Conservation (phyloP, 2,797 vertebrate species). For the Pygocentrus nattereri region DNA sequence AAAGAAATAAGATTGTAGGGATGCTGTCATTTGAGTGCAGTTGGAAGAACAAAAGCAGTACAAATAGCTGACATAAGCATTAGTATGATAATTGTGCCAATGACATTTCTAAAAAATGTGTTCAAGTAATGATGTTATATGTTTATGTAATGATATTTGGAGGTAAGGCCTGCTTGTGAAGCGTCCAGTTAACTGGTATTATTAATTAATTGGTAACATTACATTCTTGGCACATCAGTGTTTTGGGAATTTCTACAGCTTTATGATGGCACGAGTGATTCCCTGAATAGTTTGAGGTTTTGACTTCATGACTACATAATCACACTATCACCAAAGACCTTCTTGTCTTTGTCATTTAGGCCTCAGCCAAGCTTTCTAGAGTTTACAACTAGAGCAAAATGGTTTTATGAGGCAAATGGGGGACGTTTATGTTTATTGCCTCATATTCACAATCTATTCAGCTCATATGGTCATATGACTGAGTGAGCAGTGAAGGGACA, state of each 20-base stretch:
- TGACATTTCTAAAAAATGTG: too few species aligned
- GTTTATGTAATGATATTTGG: background rate
- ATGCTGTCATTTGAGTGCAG: background rate
- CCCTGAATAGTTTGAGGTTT: background rate
- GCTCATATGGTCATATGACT: background rate
- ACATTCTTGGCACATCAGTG: background rate
- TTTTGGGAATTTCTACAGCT: background rate
- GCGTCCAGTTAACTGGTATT: too few species aligned
- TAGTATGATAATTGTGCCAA: background rate
- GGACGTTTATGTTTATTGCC: background rate
- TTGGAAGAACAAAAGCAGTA: background rate
- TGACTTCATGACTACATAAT: background rate
- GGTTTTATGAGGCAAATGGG: background rate
- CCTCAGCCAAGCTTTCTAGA: background rate
- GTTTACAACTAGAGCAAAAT: background rate
- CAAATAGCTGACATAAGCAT: background rate
- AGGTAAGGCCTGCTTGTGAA: background rate
- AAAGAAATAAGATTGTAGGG: background rate
- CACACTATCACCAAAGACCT: background rate
- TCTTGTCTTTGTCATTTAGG: background rate
- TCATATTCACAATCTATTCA: background rate
- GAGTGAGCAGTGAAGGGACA: background rate
- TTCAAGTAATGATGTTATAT: background rate
- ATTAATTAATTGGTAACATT: background rate
- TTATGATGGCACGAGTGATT: background rate